Percentiles rank a stretch among this genome's conserved stretches.
These are phyloP conservation scores for Lipotes vexillifer DNA, from an alignment of 2,113 vertebrate species.

Conservation along the genomic window DNA sequence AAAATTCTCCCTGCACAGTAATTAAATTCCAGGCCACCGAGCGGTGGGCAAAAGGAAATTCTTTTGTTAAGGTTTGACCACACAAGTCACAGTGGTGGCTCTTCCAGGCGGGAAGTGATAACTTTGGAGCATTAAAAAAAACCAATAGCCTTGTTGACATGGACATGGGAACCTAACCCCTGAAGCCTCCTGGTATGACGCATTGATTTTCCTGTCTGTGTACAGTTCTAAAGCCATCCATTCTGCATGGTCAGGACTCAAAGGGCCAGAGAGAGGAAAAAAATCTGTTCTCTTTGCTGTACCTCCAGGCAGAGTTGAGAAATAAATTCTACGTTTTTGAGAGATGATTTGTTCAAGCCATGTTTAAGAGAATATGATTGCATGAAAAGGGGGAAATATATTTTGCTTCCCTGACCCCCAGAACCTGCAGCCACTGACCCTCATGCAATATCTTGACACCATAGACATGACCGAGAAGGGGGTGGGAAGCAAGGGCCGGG, in stretches of 20 bases:
- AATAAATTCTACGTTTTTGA: conserved; percentile 87
- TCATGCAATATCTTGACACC: conserved; percentile 63
- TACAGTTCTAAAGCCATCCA: conserved; percentile 95
- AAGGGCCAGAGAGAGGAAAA: conserved; percentile 81
- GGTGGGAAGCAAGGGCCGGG: neutral
- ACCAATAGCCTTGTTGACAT: conserved; percentile 99
- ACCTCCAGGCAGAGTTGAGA: conserved; percentile 91
- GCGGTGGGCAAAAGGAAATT: conserved; percentile 85
- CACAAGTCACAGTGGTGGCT: conserved; percentile 89
- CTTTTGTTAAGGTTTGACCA: conserved; percentile 94
- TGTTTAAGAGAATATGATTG: conserved; percentile 84
- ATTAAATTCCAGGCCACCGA: conserved; percentile 83
- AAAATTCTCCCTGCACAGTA: conserved; percentile 79
- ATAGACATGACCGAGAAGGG: conserved; percentile 11
- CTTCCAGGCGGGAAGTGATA: conserved; percentile 93
- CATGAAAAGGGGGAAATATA: conserved; percentile 72
- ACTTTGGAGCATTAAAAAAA: conserved; percentile 99
- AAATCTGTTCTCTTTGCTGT: conserved; percentile 88
- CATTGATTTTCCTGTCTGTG: conserved; percentile 99
- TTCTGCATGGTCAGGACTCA: conserved; percentile 95
- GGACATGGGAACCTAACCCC: conserved; percentile 98
- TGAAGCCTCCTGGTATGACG: conserved; percentile 99
- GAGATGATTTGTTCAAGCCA: conserved; percentile 86
- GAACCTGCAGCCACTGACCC: conserved; percentile 76
- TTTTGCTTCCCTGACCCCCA: conserved; percentile 76